Base-by-base conservation (phyloP, 2,113 vertebrate genomes). In the Neomonachus schauinslandi region DNA sequence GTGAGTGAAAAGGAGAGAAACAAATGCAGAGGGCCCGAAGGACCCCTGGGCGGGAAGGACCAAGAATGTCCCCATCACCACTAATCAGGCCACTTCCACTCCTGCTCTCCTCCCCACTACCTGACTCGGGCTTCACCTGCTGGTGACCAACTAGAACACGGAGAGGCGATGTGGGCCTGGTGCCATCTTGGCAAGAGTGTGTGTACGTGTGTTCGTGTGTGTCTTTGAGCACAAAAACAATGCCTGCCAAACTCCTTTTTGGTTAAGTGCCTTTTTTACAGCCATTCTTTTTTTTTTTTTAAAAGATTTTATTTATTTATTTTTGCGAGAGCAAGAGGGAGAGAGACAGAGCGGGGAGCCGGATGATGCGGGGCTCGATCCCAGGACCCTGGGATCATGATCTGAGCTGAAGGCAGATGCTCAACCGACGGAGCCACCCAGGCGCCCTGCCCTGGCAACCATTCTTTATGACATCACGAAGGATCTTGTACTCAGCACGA, bases 221-320 rank as follows among this genome's bases (percentile, higher is more conserved):
- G 98, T 99, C 99, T 98, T 99, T 99, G 18, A 99, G 98, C 94
- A 99, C 98, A 96, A 99, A 99, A 95, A 99, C 98, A 7, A 99
- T 99, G 98, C 99, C 99, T 0, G 99, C 99, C 99, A 2, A 99
- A 99, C 2, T 99, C 99, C 96, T 99, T 99, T 96, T 99, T 63
- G 99, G 99, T 95, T 99, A 99, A 65, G 99, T 99, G 86, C 99
- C 99, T 95, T 99, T 99, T 94, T 99, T 99, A 99, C 99, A 99
- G 19, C 99, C 99, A 86, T 99, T 99, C 96, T 99, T 99, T 98
- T 61, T 61, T 28, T 11, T 61, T 61, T 61, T n/a, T n/a, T n/a
- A n/a, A 21, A 22, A 2, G 21, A 33, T 31, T 65, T 65, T 65
- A 63, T 63, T 57, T 57, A 57, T 57, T 63, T 63, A 65, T 65